Conservation (phyloP, 2,888 invertebrate species). For the Athrips mouffetella region DNA sequence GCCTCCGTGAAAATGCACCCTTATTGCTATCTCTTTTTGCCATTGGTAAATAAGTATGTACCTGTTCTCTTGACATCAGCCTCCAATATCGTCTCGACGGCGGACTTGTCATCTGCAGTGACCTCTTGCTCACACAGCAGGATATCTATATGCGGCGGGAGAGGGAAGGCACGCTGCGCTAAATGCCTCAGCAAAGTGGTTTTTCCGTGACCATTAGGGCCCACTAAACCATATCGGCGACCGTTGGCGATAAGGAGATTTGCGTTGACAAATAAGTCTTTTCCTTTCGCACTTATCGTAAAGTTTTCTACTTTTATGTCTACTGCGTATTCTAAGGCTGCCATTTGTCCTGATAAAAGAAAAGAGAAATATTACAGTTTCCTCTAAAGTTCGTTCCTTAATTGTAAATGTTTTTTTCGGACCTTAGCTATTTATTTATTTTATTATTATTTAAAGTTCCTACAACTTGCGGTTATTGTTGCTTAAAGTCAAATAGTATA, state of each 20-base stretch:
- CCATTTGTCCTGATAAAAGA: constrained; percentile 78
- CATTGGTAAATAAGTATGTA: constrained; percentile 37
- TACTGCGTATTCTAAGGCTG: constrained; percentile 92
- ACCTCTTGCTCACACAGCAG: constrained; percentile 99
- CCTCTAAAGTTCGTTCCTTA: background rate
- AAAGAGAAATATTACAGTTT: constrained; percentile 13
- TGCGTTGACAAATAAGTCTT: constrained; percentile 98
- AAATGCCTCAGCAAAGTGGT: constrained; percentile 97
- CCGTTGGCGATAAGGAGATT: constrained; percentile 95
- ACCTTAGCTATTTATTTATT: background rate
- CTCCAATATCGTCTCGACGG: constrained; percentile 94
- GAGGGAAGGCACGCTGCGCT: constrained; percentile 91
- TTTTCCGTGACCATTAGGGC: constrained; percentile 99
- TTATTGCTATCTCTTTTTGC: no score
- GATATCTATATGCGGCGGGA: constrained; percentile 97
- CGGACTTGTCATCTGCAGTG: constrained; percentile 94
- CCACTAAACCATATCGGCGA: constrained; percentile 97
- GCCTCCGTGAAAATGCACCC: no score
- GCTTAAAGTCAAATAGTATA: no score
- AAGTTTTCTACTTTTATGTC: constrained; percentile 99
- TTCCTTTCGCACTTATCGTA: constrained; percentile 97
- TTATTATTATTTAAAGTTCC: background rate
- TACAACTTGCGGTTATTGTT: no score
- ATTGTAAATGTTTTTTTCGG: background rate
- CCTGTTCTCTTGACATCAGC: constrained; percentile 93